These are phyloP conservation scores for Habropoda laboriosa DNA, from an alignment of 1,140 invertebrate species.

Conservation along the genomic window DNA sequence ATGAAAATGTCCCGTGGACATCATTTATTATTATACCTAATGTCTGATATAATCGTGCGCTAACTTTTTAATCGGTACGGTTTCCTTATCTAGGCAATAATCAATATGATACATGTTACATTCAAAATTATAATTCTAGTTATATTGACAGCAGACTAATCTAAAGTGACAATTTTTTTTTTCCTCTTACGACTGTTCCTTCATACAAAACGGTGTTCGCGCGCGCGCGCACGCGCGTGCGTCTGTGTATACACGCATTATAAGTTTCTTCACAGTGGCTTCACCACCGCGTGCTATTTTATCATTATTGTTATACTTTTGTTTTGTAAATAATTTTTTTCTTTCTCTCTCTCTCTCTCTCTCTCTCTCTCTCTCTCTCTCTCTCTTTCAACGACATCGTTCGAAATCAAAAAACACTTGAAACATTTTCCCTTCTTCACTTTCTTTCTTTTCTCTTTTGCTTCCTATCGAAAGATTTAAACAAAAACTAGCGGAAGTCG, in stretches of 20 bases:
- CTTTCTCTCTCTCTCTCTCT: too few species aligned
- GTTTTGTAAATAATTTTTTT: conserved; percentile 1
- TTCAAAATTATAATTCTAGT: conserved; percentile 73
- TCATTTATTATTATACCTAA: conserved; percentile 75
- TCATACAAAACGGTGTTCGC: conserved; percentile 38
- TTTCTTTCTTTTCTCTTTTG: too few species aligned
- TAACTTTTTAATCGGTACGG: conserved; percentile 72
- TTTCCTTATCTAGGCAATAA: conserved; percentile 74
- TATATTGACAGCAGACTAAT: conserved; percentile 77
- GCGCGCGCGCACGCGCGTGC: background rate
- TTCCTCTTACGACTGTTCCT: conserved; percentile 44
- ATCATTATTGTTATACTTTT: conserved; percentile 35
- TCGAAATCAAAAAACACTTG: background rate
- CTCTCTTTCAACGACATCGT: background rate
- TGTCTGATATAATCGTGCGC: conserved; percentile 76
- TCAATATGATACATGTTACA: conserved; percentile 77
- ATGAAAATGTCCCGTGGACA: conserved; percentile 75
- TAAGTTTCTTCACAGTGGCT: conserved; percentile 17
- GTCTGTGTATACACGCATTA: conserved; percentile 7
- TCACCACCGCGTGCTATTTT: conserved; percentile 1
- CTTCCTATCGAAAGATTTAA: background rate
- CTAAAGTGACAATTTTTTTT: conserved; percentile 69
- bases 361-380: too few species aligned
- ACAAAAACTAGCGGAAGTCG: conserved; percentile 12
- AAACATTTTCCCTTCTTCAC: too few species aligned